These are phyloP conservation scores for Sphenodon punctatus DNA, from an alignment of 2,797 vertebrate genomes.

Conservation along the genomic window DNA sequence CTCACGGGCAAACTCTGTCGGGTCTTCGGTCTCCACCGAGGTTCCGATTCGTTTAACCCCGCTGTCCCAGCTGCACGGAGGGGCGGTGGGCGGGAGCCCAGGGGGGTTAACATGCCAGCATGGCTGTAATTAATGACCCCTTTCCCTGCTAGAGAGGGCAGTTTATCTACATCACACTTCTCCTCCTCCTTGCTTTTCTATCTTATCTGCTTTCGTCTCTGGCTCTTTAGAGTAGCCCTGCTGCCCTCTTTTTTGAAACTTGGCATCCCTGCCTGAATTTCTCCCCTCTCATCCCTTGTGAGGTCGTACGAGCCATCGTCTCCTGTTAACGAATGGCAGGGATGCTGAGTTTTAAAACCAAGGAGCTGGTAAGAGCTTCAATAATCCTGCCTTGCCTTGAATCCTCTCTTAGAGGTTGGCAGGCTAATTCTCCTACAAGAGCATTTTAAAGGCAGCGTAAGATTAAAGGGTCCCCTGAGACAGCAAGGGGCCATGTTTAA, in stretches of 20 bases:
- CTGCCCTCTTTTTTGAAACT: neutral
- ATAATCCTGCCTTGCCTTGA: too few species aligned
- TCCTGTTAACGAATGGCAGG: too few species aligned
- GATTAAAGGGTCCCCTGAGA: too few species aligned
- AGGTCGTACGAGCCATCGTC: too few species aligned
- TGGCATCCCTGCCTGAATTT: neutral
- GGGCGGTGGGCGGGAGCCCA: neutral
- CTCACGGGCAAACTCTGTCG: neutral
- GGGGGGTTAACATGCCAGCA: neutral
- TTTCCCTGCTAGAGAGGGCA: neutral
- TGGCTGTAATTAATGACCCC: neutral
- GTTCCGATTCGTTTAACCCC: neutral
- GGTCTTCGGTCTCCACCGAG: constrained; percentile 28
- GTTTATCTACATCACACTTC: neutral
- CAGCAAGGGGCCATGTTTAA: too few species aligned
- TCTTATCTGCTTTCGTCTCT: neutral
- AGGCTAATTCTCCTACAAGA: too few species aligned
- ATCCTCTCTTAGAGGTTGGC: too few species aligned
- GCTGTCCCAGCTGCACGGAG: neutral
- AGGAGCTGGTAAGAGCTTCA: too few species aligned
- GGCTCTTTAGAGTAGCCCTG: constrained; percentile 11
- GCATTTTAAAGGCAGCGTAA: too few species aligned
- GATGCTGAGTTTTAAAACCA: too few species aligned
- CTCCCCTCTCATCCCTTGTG: too few species aligned
- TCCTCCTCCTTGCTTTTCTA: neutral